Conservation (phyloP, 2,797 vertebrate genomes). For the Pipistrellus pipistrellus region DNA sequence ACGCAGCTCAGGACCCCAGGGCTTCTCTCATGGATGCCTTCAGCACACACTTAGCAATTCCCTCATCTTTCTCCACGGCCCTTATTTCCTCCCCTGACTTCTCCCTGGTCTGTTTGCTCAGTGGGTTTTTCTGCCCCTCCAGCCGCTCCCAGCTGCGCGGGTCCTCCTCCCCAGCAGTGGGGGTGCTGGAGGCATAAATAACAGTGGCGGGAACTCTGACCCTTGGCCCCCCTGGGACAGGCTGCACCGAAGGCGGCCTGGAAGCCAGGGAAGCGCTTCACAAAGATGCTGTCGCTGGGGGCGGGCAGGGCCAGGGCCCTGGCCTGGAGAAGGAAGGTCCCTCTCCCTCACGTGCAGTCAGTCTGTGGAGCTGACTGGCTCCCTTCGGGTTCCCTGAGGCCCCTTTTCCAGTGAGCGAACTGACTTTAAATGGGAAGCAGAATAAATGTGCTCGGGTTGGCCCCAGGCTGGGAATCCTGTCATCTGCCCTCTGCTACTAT, state of each 20-base stretch:
- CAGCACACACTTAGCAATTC: no score
- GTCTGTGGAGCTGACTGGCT: not conserved
- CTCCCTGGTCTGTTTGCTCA: not conserved
- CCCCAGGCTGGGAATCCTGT: not conserved
- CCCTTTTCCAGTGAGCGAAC: not conserved
- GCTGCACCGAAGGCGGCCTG: slow-evolving; percentile 39
- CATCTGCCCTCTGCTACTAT: not conserved
- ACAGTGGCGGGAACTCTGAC: not conserved
- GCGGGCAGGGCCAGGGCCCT: not conserved
- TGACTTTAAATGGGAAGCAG: not conserved
- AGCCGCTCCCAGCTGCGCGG: slow-evolving; percentile 55
- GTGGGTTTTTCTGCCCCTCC: rapidly evolving
- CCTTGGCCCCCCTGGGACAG: not conserved
- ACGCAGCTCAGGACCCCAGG: not conserved
- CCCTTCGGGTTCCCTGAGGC: no score
- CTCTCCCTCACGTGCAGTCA: not conserved
- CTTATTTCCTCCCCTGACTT: not conserved
- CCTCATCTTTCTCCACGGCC: rapidly evolving
- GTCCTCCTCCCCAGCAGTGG: slow-evolving; percentile 40
- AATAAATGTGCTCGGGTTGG: not conserved
- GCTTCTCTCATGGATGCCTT: not conserved
- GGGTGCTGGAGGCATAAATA: not conserved
- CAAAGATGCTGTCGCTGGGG: not conserved
- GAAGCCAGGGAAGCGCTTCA: slow-evolving; percentile 30
- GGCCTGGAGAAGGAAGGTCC: not conserved